A percentile compares a stretch with the other conserved stretches of the same genome.
phyloP scores from a whole-genome alignment of 2,113 vertebrate genomes.

The Anolis sagrei region DNA sequence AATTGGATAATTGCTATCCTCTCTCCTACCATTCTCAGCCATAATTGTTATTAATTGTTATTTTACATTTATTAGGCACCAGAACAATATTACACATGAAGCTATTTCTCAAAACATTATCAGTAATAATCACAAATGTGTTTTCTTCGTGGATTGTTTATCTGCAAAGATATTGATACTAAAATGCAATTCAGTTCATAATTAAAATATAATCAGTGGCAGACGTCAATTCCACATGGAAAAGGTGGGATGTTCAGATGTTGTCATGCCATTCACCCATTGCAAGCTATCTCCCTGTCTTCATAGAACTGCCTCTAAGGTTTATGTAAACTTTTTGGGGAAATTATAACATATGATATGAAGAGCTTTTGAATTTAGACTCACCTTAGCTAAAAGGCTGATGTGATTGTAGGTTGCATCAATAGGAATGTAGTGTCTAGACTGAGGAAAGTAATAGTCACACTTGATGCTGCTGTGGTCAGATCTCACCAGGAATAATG shows the following conservation, averaged over 20 bases:
- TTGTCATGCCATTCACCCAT: background rate
- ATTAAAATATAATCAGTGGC: conserved; percentile 8
- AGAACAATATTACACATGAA: background rate
- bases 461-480: too few relatives aligned
- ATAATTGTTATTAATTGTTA: conserved; percentile 60
- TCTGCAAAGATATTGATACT: background rate
- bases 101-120: background rate
- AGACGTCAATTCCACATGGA: background rate
- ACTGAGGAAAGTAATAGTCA: too few relatives aligned
- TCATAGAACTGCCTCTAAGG: background rate
- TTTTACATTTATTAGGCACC: conserved; percentile 36
- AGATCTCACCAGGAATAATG: too few relatives aligned
- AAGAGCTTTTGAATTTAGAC: too few relatives aligned
- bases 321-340: too few relatives aligned
- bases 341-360: too few relatives aligned
- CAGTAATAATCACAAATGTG: background rate
- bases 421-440: too few relatives aligned
- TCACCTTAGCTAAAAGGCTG: too few relatives aligned
- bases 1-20: conserved; percentile 60
- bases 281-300: background rate
- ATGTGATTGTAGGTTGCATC: too few relatives aligned
- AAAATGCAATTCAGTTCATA: background rate
- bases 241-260: background rate
- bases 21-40: conserved; percentile 45
- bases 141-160: background rate